Conservation (phyloP, 2,888 invertebrate species). For the Megamerina dolium region DNA sequence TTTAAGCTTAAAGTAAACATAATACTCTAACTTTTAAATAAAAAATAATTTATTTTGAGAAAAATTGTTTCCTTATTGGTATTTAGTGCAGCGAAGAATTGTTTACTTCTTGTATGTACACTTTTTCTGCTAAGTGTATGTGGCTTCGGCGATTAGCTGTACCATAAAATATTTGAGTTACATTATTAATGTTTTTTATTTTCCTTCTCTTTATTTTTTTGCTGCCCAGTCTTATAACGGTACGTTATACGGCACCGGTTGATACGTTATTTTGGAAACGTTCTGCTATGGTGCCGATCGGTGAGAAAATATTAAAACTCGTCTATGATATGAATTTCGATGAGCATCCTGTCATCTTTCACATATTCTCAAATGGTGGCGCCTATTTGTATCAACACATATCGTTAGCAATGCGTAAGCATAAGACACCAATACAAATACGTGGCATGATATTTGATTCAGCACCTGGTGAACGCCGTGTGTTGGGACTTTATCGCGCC, state of each 20-base stretch:
- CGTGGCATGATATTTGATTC: constrained; percentile 66
- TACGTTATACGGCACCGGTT: constrained; percentile 65
- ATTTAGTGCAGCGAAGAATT: too few relatives aligned
- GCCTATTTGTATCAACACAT: constrained; percentile 65
- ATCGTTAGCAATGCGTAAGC: constrained; percentile 55
- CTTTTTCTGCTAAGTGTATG: too few relatives aligned
- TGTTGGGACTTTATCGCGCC: constrained; percentile 55
- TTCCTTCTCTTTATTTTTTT: too few relatives aligned
- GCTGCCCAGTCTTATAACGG: constrained; percentile 66
- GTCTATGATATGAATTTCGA: constrained; percentile 62
- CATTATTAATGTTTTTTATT: too few relatives aligned
- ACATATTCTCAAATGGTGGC: constrained; percentile 71
- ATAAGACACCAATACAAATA: constrained; percentile 51
- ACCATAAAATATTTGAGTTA: too few relatives aligned
- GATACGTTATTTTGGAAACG: constrained; percentile 61
- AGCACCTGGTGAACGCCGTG: constrained; percentile 59
- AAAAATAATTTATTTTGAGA: too few relatives aligned
- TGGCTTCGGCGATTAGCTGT: too few relatives aligned
- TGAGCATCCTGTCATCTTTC: constrained; percentile 66
- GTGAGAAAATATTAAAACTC: constrained; percentile 59
- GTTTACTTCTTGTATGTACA: too few relatives aligned
- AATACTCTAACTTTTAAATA: too few relatives aligned
- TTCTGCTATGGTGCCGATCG: constrained; percentile 57
- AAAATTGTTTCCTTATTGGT: too few relatives aligned
- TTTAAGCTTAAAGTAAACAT: too few relatives aligned